phyloP scores from a whole-genome alignment of 2,797 vertebrate species.

The Dallia pectoralis region DNA sequence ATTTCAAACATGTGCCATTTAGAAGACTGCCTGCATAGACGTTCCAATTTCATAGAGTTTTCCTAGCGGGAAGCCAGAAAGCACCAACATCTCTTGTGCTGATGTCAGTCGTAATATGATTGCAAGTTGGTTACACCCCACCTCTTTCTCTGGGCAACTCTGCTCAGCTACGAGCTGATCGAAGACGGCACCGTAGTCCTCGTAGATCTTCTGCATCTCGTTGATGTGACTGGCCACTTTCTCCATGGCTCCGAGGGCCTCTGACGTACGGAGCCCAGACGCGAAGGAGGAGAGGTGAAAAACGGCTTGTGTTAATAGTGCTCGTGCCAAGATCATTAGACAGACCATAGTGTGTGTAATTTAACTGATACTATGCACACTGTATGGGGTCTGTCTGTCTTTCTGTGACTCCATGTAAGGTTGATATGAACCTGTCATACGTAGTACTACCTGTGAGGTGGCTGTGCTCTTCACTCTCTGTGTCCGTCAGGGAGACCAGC shows the following conservation, averaged over 20 bases:
- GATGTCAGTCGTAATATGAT: not conserved
- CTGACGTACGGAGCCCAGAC: slow-evolving; percentile 56
- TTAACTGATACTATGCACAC: not conserved
- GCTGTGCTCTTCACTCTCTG: slow-evolving; percentile 86
- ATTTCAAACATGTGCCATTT: not conserved
- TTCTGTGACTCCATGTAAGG: not conserved
- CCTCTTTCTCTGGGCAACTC: slow-evolving; percentile 84
- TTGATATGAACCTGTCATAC: not conserved
- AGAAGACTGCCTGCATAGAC: not conserved
- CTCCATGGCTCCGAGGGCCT: slow-evolving; percentile 93
- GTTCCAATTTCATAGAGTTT: not conserved
- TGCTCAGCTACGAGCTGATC: slow-evolving; percentile 91
- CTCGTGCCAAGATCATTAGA: not conserved
- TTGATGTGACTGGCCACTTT: slow-evolving; percentile 96
- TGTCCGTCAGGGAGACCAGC: slow-evolving; percentile 86
- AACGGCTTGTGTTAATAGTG: not conserved
- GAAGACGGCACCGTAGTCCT: slow-evolving; percentile 91
- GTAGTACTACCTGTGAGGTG: slow-evolving; percentile 83
- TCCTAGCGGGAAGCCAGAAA: not conserved
- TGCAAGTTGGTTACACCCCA: slow-evolving; percentile 33
- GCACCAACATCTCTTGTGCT: not conserved
- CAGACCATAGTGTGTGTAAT: slow-evolving; percentile 4
- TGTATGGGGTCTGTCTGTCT: slow-evolving; percentile 1
- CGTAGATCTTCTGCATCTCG: slow-evolving; percentile 98
- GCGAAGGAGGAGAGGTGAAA: not conserved